phyloP scores from a whole-genome alignment of 2,888 invertebrate species.

The Apoderus coryli region DNA sequence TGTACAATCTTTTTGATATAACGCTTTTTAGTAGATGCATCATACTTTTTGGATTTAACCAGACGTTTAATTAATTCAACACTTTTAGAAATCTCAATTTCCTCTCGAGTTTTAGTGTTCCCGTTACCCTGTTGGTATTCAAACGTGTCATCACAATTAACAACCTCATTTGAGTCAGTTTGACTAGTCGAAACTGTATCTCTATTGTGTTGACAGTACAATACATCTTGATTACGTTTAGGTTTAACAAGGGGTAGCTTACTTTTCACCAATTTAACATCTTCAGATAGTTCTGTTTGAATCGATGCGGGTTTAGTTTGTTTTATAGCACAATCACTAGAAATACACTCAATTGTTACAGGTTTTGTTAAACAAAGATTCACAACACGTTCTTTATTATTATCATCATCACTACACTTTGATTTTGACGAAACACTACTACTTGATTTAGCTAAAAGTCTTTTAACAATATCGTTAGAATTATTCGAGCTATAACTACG shows the following conservation, averaged over 20 bases:
- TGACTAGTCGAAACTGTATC: background rate
- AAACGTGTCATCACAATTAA: conserved; percentile 12
- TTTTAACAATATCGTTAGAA: no score
- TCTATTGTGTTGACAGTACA: conserved; percentile 3
- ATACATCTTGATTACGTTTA: background rate
- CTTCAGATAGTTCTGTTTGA: no score
- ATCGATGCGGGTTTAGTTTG: no score
- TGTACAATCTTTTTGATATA: conserved; percentile 50
- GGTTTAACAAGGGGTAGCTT: no score
- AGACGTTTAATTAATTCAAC: conserved; percentile 44
- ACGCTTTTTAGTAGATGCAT: conserved; percentile 43
- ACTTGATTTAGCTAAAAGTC: no score
- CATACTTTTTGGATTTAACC: conserved; percentile 42
- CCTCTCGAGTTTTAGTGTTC: no score
- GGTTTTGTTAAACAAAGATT: conserved; percentile 1
- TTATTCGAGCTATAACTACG: no score
- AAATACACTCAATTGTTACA: conserved; percentile 1
- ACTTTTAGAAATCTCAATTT: no score
- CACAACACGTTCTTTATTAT: background rate
- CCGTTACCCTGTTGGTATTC: conserved; percentile 24
- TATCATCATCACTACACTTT: no score
- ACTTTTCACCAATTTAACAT: background rate
- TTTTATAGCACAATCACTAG: no score
- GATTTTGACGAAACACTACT: no score
- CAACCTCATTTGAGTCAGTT: conserved; percentile 2